Evolutionary conservation across 2,113 vertebrate species (phyloP).

Genomic region (Colius striatus): DNA sequence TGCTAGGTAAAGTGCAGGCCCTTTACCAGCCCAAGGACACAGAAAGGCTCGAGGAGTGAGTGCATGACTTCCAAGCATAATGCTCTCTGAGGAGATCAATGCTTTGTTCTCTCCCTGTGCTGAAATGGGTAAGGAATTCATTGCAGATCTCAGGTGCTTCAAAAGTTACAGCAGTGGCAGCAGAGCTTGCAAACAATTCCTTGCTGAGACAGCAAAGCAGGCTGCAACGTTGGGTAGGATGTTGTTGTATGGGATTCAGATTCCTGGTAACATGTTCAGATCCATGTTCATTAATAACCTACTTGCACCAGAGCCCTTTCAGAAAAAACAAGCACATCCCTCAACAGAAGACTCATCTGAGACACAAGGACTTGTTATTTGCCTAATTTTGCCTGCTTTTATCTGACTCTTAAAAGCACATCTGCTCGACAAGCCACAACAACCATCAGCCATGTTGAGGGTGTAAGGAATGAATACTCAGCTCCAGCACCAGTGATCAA

Average conservation of each 20-base stretch:
- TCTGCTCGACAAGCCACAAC: not conserved
- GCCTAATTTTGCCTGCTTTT: not conserved
- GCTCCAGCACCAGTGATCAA: not conserved
- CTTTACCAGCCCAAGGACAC: not conserved
- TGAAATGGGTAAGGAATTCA: not conserved
- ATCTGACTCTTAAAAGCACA: not conserved
- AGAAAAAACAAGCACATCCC: not conserved
- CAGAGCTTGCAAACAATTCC: not conserved
- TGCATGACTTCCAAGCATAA: accelerated
- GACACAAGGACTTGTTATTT: accelerated
- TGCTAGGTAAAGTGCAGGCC: not conserved
- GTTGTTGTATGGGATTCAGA: not conserved
- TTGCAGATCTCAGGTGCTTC: not conserved
- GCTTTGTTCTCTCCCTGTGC: not conserved
- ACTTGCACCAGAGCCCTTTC: not conserved
- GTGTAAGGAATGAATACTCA: not conserved
- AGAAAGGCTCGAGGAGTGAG: not conserved
- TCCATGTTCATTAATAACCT: not conserved
- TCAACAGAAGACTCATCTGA: not conserved
- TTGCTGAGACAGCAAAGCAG: not conserved
- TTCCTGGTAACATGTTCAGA: not conserved
- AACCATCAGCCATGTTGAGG: not conserved
- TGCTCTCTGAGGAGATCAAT: not conserved
- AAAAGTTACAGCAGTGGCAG: not conserved
- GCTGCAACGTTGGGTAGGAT: not conserved